Percentiles rank a stretch among this genome's conserved stretches.
Evolutionary conservation across 2,888 invertebrate genomes (phyloP).

Genomic region (Octonoba sinensis): DNA sequence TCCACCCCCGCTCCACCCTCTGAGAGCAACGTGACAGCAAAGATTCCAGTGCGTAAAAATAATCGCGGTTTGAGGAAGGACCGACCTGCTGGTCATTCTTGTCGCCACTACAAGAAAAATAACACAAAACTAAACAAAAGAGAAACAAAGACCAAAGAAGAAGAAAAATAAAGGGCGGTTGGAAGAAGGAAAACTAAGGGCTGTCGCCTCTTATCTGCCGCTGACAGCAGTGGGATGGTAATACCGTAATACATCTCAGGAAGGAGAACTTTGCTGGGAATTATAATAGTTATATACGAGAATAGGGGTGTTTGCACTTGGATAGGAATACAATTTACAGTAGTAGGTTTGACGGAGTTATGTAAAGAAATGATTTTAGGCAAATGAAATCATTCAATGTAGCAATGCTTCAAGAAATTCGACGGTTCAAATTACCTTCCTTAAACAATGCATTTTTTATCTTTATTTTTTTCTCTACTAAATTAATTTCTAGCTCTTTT

Average conservation of each 20-base stretch:
- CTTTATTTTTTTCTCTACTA: too few species aligned
- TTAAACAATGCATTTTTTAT: too few species aligned
- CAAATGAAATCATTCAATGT: too few species aligned
- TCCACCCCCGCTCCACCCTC: constrained; percentile 3
- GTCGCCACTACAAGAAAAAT: constrained; percentile 33
- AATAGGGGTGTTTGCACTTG: too few species aligned
- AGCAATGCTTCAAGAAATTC: too few species aligned
- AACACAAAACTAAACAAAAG: constrained; percentile 2
- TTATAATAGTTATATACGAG: constrained; percentile 19
- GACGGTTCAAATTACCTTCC: too few species aligned
- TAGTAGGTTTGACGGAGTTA: too few species aligned
- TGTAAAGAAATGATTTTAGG: too few species aligned
- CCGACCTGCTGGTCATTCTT: constrained; percentile 48
- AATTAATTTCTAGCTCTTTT: too few species aligned
- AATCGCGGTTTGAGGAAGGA: constrained; percentile 52
- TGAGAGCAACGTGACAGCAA: constrained; percentile 19
- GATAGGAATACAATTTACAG: too few species aligned
- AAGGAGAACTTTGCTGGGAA: constrained; percentile 16
- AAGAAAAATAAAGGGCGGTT: constrained; percentile 11
- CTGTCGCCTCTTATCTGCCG: constrained; percentile 44
- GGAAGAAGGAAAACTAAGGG: constrained; percentile 23
- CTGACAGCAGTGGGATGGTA: constrained; percentile 39
- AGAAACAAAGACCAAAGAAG: constrained; percentile 5
- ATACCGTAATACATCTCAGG: constrained; percentile 42
- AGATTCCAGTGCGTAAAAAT: constrained; percentile 46